phyloP scores from a whole-genome alignment of 2,113 vertebrate genomes.

The Emydocephalus ijimae region DNA sequence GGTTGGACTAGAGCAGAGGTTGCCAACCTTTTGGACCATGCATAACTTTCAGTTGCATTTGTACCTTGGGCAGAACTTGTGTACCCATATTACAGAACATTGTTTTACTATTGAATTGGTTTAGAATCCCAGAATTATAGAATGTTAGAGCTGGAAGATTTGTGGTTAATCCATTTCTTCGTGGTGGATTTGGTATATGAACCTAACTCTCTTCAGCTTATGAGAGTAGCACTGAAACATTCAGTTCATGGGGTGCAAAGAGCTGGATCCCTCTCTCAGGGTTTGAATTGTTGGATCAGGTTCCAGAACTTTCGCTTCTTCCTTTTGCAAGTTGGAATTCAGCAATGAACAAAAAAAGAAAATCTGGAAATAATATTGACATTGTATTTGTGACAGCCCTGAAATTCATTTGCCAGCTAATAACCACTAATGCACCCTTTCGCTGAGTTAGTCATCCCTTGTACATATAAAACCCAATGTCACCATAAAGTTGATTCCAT shows the following conservation, averaged over 20 bases:
- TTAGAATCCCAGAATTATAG: neutral
- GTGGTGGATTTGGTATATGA: neutral
- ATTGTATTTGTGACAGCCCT: neutral
- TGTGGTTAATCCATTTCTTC: neutral
- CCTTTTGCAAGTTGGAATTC: neutral
- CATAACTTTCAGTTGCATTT: neutral
- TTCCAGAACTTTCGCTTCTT: neutral
- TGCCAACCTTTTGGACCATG: too few relatives aligned
- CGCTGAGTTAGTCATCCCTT: neutral
- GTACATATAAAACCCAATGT: neutral
- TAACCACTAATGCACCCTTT: neutral
- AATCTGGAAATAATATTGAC: neutral
- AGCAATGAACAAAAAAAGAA: neutral
- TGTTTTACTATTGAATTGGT: neutral
- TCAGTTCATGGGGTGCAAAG: neutral
- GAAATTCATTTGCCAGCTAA: neutral
- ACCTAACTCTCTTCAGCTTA: neutral
- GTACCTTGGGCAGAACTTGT: neutral
- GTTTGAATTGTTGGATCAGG: neutral
- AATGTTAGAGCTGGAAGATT: neutral
- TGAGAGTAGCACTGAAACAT: neutral
- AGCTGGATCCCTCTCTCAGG: too few relatives aligned
- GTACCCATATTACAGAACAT: neutral
- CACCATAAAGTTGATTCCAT: constrained; percentile 14
- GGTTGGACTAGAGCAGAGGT: too few relatives aligned